Evolutionary conservation across 1,140 invertebrate genomes (phyloP), one percentile per base, ranked within the genome.

Genomic region (Cydia fagiglandana): DNA sequence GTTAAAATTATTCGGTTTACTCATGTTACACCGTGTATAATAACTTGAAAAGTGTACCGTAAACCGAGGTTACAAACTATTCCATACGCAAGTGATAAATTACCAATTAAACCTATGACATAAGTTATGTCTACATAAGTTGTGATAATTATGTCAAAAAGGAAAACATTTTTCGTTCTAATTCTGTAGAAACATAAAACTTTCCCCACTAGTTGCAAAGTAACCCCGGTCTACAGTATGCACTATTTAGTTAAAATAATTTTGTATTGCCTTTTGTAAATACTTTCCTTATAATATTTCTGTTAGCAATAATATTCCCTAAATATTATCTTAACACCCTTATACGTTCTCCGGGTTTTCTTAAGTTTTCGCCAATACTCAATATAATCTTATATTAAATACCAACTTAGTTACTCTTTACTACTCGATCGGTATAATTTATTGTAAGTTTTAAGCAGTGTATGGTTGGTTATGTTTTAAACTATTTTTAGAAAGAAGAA

Each of bases 181-280:
- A 41, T 41, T 41, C 4, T 47, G 12, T 47, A 13, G 3, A 47
- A 47, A 47, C 45, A 12, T 47, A 13, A 47, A 47, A 47, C 45
- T 47, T 0, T 45, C 45, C 38, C 38, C 7, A 10, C 38, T 10
- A 47, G 2, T 15, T 47, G 56, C 17, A 61, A 61, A 9, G 4
- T 61, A n/a, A 61, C 20, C 17, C 10, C 17, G 56, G 20, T 61
- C 2, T 61, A 61, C 56, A 24, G 56, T 61, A 61, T n/a, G 12
- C 15, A 56, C 10, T 20, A 61, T 12, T 20, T 24, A 0, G 9
- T 47, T 74, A 0, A 75, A 38, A 75, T 75, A 30, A 47, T 73
- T 73, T 78, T 75, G 30, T 73, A 73, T 64, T 76, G 68, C 77
- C 77, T 81, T 66, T 81, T 86, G 86, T 87, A 86, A 83, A 87